Evolutionary conservation across 2,888 invertebrate genomes (phyloP).

Genomic region (Stratiomys singularior): DNA sequence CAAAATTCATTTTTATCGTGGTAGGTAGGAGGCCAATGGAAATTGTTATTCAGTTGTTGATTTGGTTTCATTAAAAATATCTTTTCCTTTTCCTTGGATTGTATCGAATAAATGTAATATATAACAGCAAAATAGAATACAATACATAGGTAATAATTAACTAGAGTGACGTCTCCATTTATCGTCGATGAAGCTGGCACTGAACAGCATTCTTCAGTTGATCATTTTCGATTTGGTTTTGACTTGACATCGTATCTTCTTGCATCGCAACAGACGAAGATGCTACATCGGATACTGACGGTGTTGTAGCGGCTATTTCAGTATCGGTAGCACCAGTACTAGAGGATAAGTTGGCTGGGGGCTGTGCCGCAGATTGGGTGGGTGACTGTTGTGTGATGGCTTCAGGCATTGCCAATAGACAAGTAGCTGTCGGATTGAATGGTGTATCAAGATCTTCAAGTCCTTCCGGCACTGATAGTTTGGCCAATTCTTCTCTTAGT

Average conservation of each 20-base stretch:
- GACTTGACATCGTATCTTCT: background rate
- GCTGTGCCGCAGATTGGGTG: slow-evolving; percentile 4
- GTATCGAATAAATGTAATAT: slow-evolving; percentile 28
- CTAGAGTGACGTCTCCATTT: slow-evolving; percentile 32
- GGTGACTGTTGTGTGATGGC: slow-evolving; percentile 32
- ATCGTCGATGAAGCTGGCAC: slow-evolving; percentile 13
- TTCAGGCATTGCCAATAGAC: slow-evolving; percentile 32
- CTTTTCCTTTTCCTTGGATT: slow-evolving; percentile 15
- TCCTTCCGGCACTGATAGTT: slow-evolving; percentile 82
- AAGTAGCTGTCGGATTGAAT: slow-evolving; percentile 62
- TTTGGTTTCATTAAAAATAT: slow-evolving; percentile 5
- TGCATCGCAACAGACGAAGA: background rate
- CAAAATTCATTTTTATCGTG: background rate
- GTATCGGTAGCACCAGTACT: background rate
- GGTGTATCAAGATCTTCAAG: slow-evolving; percentile 77
- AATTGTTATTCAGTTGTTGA: slow-evolving; percentile 3
- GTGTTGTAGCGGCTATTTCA: background rate
- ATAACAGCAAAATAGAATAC: slow-evolving; percentile 42
- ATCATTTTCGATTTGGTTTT: slow-evolving; percentile 23
- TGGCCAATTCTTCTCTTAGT: slow-evolving; percentile 85
- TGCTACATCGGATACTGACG: background rate
- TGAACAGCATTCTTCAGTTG: slow-evolving; percentile 5
- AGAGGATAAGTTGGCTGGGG: background rate
- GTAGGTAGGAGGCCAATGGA: background rate
- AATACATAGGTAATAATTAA: slow-evolving; percentile 40